Evolutionary conservation across 2,113 vertebrate genomes (phyloP).

Genomic region (Tetrao urogallus): DNA sequence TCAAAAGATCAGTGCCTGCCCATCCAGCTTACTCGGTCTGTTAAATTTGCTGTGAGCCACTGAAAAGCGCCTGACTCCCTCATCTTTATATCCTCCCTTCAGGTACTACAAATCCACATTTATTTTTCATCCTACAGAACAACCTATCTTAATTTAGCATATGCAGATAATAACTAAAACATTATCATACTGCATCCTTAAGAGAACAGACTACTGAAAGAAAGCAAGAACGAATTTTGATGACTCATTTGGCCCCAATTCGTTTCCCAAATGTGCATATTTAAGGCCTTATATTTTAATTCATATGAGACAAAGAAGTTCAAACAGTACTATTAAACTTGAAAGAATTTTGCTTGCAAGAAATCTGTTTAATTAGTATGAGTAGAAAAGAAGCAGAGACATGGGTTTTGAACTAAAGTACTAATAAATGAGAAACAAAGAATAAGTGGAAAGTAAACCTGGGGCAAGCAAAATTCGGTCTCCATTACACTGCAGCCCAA

Average conservation of each 20-base stretch:
- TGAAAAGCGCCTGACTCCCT: background rate
- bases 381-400: background rate
- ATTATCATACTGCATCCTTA: conserved; percentile 5
- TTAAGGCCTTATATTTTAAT: conserved; percentile 18
- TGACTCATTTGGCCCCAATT: background rate
- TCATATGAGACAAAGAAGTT: background rate
- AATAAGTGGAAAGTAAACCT: conserved; percentile 23
- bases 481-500: background rate
- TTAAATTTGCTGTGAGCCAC: background rate
- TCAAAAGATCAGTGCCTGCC: background rate
- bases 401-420: conserved; percentile 9
- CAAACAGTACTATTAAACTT: background rate
- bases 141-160: background rate
- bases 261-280: conserved; percentile 9
- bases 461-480: background rate
- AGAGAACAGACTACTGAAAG: background rate
- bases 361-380: background rate
- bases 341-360: background rate
- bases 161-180: background rate
- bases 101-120: background rate
- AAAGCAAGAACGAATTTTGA: conserved; percentile 5
- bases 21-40: background rate
- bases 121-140: background rate
- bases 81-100: background rate
- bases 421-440: background rate